Evolutionary conservation across 2,888 invertebrate genomes (phyloP).

Genomic region (Drosophila nr. perissopoda): DNA sequence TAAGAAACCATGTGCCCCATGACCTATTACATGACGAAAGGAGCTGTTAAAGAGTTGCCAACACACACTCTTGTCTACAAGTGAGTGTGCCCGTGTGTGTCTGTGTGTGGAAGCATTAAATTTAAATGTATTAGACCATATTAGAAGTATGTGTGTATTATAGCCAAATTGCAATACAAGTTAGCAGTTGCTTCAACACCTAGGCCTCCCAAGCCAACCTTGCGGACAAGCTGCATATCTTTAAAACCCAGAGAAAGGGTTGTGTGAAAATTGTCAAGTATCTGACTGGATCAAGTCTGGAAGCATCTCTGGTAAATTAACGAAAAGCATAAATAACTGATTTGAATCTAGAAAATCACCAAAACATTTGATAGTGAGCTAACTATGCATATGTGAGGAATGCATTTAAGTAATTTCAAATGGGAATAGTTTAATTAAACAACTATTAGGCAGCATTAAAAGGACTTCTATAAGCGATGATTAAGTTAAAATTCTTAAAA

Average conservation of each 20-base stretch:
- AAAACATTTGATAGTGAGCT: conserved; percentile 15
- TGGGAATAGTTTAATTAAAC: not conserved
- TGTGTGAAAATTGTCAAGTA: conserved; percentile 22
- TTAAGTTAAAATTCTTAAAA: not conserved
- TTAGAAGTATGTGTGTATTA: conserved; percentile 45
- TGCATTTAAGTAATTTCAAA: not conserved
- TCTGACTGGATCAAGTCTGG: conserved; percentile 6
- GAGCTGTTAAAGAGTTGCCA: conserved; percentile 68
- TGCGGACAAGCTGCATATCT: conserved; percentile 13
- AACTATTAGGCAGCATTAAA: not conserved
- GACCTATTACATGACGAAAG: conserved; percentile 78
- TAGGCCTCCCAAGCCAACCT: not conserved
- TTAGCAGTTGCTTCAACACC: conserved; percentile 30
- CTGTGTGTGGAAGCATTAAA: conserved; percentile 41
- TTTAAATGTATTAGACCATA: conserved; percentile 54
- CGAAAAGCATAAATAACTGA: conserved; percentile 19
- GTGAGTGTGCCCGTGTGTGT: not conserved
- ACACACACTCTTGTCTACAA: conserved; percentile 28
- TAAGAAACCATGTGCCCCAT: conserved; percentile 52
- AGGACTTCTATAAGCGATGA: not conserved
- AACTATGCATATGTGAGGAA: not conserved
- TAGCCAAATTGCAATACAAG: conserved; percentile 50
- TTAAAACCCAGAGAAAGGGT: conserved; percentile 13
- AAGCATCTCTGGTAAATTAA: conserved; percentile 18
- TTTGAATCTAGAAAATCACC: conserved; percentile 16